Evolutionary conservation across 2,797 vertebrate species (phyloP).

Genomic region (Hylomyscus alleni): DNA sequence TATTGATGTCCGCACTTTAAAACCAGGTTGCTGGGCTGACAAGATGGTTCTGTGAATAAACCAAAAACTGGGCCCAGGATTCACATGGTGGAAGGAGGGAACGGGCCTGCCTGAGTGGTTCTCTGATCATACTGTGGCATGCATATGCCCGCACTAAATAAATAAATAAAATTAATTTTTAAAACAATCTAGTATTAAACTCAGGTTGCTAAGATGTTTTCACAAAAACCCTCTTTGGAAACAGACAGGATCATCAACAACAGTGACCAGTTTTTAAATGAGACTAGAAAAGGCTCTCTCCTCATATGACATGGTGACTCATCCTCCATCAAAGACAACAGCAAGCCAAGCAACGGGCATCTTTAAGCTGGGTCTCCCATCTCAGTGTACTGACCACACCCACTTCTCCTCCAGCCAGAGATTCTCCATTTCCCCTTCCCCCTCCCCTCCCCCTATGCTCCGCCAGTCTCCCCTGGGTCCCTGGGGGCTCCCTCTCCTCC

Average conservation of each 20-base stretch:
- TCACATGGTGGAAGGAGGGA: not conserved
- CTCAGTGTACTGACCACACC: not conserved
- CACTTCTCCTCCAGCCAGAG: not conserved
- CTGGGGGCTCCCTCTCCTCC: not conserved
- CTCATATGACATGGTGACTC: not conserved
- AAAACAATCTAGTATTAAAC: not conserved
- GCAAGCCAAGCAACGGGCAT: not conserved
- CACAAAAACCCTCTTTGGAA: not conserved
- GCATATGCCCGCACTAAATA: not conserved
- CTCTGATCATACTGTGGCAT: not conserved
- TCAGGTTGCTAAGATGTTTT: not conserved
- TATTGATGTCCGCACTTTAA: conserved; percentile 30
- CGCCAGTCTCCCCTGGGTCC: not conserved
- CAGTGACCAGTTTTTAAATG: not conserved
- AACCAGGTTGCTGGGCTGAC: not conserved
- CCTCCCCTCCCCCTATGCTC: not conserved
- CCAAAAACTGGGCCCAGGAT: not conserved
- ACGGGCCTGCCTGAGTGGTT: too few species aligned
- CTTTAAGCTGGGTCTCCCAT: not conserved
- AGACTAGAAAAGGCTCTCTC: not conserved
- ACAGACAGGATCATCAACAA: not conserved
- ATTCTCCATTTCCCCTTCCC: not conserved
- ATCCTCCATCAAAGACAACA: not conserved
- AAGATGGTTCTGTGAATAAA: not conserved
- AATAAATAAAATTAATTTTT: not conserved